A percentile compares a stretch with the other conserved stretches of the same genome.
phyloP scores from a whole-genome alignment of 2,797 vertebrate genomes.

The Scolopax rusticola region DNA sequence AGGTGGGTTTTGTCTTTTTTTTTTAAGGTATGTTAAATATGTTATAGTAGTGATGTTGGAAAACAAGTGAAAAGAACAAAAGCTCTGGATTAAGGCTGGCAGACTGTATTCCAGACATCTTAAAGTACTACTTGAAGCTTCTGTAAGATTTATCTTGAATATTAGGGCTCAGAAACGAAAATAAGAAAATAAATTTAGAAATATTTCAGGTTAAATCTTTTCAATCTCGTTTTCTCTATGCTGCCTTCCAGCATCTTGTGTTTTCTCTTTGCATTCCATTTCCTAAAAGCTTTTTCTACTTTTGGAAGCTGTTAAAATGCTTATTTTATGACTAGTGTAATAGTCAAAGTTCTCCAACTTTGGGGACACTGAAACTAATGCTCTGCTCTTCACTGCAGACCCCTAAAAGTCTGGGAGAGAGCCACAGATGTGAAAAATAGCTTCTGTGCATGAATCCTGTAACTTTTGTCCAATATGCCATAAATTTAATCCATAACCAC shows the following conservation, averaged over 20 bases:
- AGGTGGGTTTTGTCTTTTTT: not conserved
- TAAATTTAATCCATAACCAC: not conserved
- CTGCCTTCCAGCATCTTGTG: not conserved
- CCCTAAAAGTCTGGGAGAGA: not conserved
- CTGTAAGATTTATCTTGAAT: conserved; percentile 6
- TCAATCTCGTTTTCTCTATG: not conserved
- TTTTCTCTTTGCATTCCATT: conserved; percentile 47
- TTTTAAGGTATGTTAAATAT: not conserved
- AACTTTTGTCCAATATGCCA: not conserved
- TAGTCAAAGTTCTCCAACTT: not conserved
- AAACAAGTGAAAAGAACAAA: not conserved
- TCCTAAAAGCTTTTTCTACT: conserved; percentile 25
- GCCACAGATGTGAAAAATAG: not conserved
- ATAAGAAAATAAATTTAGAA: conserved; percentile 19
- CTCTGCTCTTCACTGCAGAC: not conserved
- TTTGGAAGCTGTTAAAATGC: conserved; percentile 33
- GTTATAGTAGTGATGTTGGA: not conserved
- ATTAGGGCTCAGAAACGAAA: not conserved
- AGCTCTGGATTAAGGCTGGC: not conserved
- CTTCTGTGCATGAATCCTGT: not conserved
- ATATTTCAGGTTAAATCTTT: conserved; percentile 28
- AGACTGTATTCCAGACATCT: not conserved
- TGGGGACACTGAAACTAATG: not conserved
- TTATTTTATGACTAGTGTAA: conserved; percentile 16
- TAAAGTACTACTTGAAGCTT: conserved; percentile 20